These are phyloP conservation scores for Canis aureus DNA, from an alignment of 2,113 vertebrate genomes.

Conservation along the genomic window DNA sequence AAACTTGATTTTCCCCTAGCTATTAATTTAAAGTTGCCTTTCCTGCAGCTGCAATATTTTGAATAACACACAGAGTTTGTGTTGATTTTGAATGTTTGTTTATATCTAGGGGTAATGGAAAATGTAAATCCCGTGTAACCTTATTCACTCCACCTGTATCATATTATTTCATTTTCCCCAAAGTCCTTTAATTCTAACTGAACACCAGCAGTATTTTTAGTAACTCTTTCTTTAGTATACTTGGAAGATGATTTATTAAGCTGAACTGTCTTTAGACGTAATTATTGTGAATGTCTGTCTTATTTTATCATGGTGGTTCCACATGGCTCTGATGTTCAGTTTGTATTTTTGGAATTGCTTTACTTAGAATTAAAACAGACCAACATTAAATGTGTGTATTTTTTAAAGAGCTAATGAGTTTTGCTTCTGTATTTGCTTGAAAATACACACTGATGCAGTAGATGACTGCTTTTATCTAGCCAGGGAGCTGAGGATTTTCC, in stretches of 20 bases:
- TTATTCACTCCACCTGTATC: conserved; percentile 85
- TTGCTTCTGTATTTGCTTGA: conserved; percentile 86
- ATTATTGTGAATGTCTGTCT: conserved; percentile 89
- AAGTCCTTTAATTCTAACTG: conserved; percentile 89
- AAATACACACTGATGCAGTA: conserved; percentile 78
- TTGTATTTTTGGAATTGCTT: conserved; percentile 91
- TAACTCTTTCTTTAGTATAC: conserved; percentile 85
- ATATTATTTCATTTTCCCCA: conserved; percentile 85
- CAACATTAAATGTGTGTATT: conserved; percentile 92
- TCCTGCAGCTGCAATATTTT: conserved; percentile 91
- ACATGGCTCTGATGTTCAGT: conserved; percentile 90
- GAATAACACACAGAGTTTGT: conserved; percentile 88
- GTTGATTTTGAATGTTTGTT: conserved; percentile 91
- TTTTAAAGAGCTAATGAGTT: conserved; percentile 89
- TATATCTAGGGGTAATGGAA: conserved; percentile 90
- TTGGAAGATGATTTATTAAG: conserved; percentile 84
- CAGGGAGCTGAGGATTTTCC: conserved; percentile 64
- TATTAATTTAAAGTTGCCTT: conserved; percentile 92
- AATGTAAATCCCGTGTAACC: conserved; percentile 88
- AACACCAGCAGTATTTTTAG: conserved; percentile 92
- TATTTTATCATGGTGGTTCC: conserved; percentile 88
- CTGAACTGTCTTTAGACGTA: conserved; percentile 86
- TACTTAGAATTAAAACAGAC: conserved; percentile 90
- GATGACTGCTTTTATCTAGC: conserved; percentile 69
- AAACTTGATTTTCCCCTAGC: conserved; percentile 87